phyloP scores from a whole-genome alignment of 2,888 invertebrate genomes.

The Drosophila ochracea region DNA sequence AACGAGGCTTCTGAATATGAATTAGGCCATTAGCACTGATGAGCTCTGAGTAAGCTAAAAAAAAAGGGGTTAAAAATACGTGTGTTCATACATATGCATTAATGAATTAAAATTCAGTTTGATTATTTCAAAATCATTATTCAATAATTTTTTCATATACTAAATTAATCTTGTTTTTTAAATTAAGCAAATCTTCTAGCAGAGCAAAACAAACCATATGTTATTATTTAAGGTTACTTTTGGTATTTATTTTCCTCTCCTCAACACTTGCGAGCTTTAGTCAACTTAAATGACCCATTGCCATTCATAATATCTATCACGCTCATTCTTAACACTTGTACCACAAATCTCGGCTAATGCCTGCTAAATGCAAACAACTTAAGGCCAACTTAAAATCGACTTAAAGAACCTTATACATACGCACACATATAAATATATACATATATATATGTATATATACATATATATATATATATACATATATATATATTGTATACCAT shows the following conservation, averaged over 20 bases:
- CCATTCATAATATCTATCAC: not conserved
- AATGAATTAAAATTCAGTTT: not conserved
- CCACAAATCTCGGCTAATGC: constrained; percentile 74
- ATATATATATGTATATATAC: constrained; percentile 16
- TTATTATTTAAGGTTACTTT: not conserved
- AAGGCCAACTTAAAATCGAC: constrained; percentile 78
- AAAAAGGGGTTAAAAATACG: not conserved
- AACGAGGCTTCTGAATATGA: constrained; percentile 53
- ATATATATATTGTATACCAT: constrained; percentile 24
- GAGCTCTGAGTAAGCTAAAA: not conserved
- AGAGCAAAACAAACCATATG: not conserved
- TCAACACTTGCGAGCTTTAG: not conserved
- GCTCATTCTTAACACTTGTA: constrained; percentile 6
- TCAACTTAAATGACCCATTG: constrained; percentile 2
- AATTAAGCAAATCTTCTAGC: not conserved
- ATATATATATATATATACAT: constrained; percentile 15
- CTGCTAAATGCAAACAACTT: constrained; percentile 79
- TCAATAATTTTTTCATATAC: not conserved
- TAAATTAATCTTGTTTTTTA: not conserved
- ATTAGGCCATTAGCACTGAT: constrained; percentile 22
- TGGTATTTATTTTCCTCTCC: not conserved
- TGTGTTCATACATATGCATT: not conserved
- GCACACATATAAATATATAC: constrained; percentile 11
- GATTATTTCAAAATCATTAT: constrained; percentile 1
- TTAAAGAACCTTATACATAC: constrained; percentile 56